phyloP scores from a whole-genome alignment of 1,140 invertebrate species.

The Platorchestia sp. region DNA sequence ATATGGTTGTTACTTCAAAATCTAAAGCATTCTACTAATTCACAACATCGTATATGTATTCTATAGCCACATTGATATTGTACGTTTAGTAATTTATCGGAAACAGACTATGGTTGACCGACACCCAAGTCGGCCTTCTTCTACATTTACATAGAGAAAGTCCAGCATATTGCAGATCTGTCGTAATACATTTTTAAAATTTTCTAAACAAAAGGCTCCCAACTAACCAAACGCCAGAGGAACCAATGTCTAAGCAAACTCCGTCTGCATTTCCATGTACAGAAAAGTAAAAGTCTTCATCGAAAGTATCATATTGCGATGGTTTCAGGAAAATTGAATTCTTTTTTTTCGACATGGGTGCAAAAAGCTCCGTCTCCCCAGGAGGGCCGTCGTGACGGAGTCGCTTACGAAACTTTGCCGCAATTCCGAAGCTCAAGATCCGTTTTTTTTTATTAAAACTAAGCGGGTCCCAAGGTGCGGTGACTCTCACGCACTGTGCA shows the following conservation, averaged over 20 bases:
- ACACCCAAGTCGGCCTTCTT: background rate
- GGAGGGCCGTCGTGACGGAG: background rate
- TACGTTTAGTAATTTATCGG: background rate
- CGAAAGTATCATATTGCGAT: background rate
- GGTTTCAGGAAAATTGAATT: background rate
- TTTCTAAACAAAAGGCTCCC: background rate
- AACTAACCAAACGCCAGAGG: background rate
- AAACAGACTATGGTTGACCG: background rate
- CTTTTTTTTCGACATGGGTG: background rate
- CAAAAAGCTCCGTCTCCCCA: background rate
- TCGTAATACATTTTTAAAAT: background rate
- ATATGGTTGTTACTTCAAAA: background rate
- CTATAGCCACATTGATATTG: background rate
- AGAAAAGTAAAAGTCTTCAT: background rate
- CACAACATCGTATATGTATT: background rate
- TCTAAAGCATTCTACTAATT: background rate
- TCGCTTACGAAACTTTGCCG: background rate
- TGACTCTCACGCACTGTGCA: background rate
- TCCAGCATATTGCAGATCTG: background rate
- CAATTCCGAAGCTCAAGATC: background rate
- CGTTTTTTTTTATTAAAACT: constrained; percentile 6
- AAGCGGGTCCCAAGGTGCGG: background rate
- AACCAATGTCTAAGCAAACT: background rate
- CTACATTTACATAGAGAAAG: background rate
- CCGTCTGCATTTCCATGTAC: background rate